Percentiles rank a stretch among this genome's conserved stretches.
Evolutionary conservation across 23 tunicate species (phyloP).

Genomic region (Phallusia fumigata): DNA sequence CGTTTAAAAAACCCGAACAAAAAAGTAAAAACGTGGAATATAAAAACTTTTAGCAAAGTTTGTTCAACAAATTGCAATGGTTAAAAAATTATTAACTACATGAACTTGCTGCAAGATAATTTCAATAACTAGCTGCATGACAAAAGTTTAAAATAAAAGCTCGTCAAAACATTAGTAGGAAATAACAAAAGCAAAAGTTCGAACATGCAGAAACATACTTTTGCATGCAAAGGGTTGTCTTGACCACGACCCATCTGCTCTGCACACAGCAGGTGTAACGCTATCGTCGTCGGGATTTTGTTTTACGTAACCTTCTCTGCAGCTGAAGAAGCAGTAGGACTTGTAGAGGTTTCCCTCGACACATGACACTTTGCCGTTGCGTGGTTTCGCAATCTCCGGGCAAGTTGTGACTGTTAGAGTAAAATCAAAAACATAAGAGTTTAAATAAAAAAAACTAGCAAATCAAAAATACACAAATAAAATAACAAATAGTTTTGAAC

Average conservation of each 20-base stretch:
- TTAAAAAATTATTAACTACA: too few species aligned
- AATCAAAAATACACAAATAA: too few species aligned
- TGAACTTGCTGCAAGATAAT: too few species aligned
- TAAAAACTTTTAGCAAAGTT: too few species aligned
- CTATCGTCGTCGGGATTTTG: conserved; percentile 3
- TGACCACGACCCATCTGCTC: conserved; percentile 51
- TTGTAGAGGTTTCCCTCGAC: conserved; percentile 21
- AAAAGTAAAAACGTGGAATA: too few species aligned
- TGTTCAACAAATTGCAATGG: too few species aligned
- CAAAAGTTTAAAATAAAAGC: neutral
- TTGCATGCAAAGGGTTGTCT: conserved; percentile 33
- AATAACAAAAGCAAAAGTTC: neutral
- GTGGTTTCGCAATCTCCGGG: neutral
- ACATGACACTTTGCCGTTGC: conserved; percentile 4
- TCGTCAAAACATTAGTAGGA: neutral
- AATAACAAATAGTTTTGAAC: too few species aligned
- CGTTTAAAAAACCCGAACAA: too few species aligned
- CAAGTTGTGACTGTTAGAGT: neutral
- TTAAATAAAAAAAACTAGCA: too few species aligned
- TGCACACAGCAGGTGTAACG: conserved; percentile 36
- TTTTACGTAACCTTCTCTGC: conserved; percentile 51
- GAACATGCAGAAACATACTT: too few species aligned
- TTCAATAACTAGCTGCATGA: neutral
- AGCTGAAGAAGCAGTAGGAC: conserved; percentile 48
- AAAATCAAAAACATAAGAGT: too few species aligned